Evolutionary conservation across 2,888 invertebrate genomes (phyloP).

Genomic region (Pollenia amentaria): DNA sequence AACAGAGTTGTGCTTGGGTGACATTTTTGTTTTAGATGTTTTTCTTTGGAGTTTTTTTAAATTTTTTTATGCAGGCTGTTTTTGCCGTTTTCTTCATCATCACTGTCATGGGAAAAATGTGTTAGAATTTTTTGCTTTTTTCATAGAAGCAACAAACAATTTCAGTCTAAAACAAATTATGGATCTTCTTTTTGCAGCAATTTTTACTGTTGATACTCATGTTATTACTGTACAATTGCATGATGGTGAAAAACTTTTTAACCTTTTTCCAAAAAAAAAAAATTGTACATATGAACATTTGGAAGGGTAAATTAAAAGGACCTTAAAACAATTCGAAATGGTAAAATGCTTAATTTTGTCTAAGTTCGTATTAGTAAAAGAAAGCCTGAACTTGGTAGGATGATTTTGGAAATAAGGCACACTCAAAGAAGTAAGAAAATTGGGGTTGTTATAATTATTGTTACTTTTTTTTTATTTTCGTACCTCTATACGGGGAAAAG

Average conservation of each 20-base stretch:
- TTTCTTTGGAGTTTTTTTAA: neutral
- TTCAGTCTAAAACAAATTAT: slow-evolving; percentile 63
- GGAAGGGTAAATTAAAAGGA: no score
- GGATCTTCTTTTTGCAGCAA: slow-evolving; percentile 1
- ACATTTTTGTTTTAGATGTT: slow-evolving; percentile 48
- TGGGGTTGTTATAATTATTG: no score
- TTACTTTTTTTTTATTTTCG: no score
- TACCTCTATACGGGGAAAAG: no score
- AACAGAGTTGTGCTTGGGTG: slow-evolving; percentile 62
- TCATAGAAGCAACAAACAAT: slow-evolving; percentile 46
- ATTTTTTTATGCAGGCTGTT: slow-evolving; percentile 17
- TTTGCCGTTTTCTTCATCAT: slow-evolving; percentile 39
- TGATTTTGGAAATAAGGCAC: no score
- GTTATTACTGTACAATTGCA: slow-evolving; percentile 42
- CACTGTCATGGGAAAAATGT: slow-evolving; percentile 35
- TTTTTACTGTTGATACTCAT: slow-evolving; percentile 6
- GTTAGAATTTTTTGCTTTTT: slow-evolving; percentile 11
- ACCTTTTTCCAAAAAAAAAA: slow-evolving; percentile 29
- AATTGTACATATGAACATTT: no score
- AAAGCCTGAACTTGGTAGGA: no score
- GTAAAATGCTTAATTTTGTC: no score
- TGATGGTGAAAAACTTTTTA: slow-evolving; percentile 53
- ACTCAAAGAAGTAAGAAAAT: no score
- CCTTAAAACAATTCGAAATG: no score
- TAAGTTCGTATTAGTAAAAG: no score